Base-by-base conservation (phyloP, 2,797 vertebrate genomes). In the Pachyuromys duprasi region DNA sequence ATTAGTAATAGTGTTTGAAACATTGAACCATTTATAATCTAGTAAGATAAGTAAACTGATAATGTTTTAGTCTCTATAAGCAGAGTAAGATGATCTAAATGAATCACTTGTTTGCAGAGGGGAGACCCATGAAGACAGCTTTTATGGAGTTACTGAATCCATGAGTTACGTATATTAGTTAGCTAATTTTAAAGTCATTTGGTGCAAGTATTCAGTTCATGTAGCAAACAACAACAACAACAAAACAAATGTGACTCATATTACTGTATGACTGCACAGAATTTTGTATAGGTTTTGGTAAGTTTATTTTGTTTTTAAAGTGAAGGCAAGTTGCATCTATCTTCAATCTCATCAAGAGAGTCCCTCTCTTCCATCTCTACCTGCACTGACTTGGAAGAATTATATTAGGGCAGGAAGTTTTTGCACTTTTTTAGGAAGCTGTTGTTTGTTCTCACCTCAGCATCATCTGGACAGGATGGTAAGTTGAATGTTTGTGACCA, bases 241-340 rank as follows among this genome's bases (percentile, higher is more conserved):
- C 15, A 69, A 55, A 17, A 49, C 6, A 31, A 86, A 86, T 55
- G 12, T 84, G 39, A 67, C 42, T 49, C 11, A 67, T 49, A 49
- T 12, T 72, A 14, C 39, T 92, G 20, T 49, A 65, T 24, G 8
- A 70, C 65, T 80, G n/a, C 45, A 90, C 31, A 74, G 67, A 4
- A 79, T 94, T 93, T 96, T 42, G 15, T 63, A 69, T 8, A 26
- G 31, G 57, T 83, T 72, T 92, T 95, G 15, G 33, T 81, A 79
- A 60, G 2, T 87, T 89, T 80, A 22, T 84, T 79, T 86, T 72
- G 57, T 55, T 53, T 95, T 89, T 76, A 83, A 78, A 75, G 28
- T 84, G 63, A 93, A 94, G 45, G 39, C 18, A 95, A 88, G 55
- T 62, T 60, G 24, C 49, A 86, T 53, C n/a, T 42, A 80, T 89